phyloP scores from a whole-genome alignment of 1,140 invertebrate species.

The Drosophila nasuta region DNA sequence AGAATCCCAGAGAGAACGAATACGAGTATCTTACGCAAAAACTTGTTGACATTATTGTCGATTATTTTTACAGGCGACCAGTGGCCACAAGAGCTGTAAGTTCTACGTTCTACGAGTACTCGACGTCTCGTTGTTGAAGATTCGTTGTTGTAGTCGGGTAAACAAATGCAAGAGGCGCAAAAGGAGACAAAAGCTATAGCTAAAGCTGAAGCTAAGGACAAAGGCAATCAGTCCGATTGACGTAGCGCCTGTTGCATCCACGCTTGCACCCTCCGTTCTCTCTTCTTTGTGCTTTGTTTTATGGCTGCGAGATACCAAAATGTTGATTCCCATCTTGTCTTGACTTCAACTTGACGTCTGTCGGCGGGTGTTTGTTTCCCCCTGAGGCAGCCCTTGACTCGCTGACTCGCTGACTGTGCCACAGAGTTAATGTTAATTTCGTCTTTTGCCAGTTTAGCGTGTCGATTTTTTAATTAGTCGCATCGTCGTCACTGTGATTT shows the following conservation, averaged over 20 bases:
- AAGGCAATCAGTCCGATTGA: constrained; percentile 54
- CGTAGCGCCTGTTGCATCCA: constrained; percentile 32
- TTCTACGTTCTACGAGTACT: constrained; percentile 44
- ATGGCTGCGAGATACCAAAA: constrained; percentile 3
- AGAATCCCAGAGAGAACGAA: background rate
- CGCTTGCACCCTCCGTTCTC: background rate
- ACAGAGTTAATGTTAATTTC: constrained; percentile 76
- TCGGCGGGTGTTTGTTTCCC: constrained; percentile 40
- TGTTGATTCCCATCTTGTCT: constrained; percentile 37
- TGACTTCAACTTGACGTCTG: constrained; percentile 29
- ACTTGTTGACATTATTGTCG: constrained; percentile 81
- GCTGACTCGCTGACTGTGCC: constrained; percentile 27
- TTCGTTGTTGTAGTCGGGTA: constrained; percentile 24
- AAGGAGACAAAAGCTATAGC: background rate
- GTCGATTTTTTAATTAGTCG: constrained; percentile 84
- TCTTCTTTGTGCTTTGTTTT: background rate
- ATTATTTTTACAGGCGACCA: constrained; percentile 71
- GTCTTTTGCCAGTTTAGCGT: constrained; percentile 82
- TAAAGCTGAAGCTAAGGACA: constrained; percentile 49
- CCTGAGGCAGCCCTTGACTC: background rate
- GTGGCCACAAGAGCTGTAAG: constrained; percentile 38
- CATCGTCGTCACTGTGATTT: constrained; percentile 82
- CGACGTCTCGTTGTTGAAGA: too few relatives aligned
- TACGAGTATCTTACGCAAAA: constrained; percentile 44
- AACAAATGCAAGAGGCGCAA: constrained; percentile 64